Evolutionary conservation across 2,797 vertebrate genomes (phyloP), one percentile per base, ranked within the genome.

Genomic region (Cheirogaleus major): DNA sequence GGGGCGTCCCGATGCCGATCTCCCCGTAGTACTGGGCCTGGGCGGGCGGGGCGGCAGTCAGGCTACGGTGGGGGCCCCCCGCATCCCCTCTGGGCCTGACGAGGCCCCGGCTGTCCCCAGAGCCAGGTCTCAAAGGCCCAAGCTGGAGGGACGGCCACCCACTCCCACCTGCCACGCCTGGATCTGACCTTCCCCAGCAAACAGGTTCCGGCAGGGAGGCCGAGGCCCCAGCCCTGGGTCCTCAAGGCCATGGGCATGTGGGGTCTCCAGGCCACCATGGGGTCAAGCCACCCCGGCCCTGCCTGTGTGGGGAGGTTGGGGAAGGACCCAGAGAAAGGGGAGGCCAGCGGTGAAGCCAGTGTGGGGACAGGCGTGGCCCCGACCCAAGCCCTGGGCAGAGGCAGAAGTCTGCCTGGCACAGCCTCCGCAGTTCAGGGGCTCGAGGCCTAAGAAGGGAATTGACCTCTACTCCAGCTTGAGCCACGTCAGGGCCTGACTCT

Each of bases 11-110:
- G 0, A 99, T 99, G 73, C 99, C 97, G 0, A 99, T 99, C 95
- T 98, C 98, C 0, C 99, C 99, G 0, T 99, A 99, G 97, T 99
- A 99, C 98, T 99, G 99, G 25, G 98, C 99, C 99, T 99, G 93
- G 23, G 80, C 76, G 17, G 11, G 23, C 7, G 43, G 5, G 11
- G 0, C 1, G 17, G 32, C 85, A 4, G 0, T 94, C 43, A 93
- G 92, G 20, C 4, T 32, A 25, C 2, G 17, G 43, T 52, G 23
- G 13, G 43, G 65, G 17, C 1, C 0, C 50, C 50, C 50, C 5
- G 4, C 1, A 6, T 35, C 27, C 41, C 72, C 67, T 9, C 5
- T 0, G 4, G 1, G 22, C n/a, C n/a, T 5, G 9, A 22, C 25
- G 5, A 48, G 7, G 30, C 20, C 25, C 23, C 20, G 52, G 35